Conservation (phyloP, 2,797 vertebrate species). For the Sphaeramia orbicularis region DNA sequence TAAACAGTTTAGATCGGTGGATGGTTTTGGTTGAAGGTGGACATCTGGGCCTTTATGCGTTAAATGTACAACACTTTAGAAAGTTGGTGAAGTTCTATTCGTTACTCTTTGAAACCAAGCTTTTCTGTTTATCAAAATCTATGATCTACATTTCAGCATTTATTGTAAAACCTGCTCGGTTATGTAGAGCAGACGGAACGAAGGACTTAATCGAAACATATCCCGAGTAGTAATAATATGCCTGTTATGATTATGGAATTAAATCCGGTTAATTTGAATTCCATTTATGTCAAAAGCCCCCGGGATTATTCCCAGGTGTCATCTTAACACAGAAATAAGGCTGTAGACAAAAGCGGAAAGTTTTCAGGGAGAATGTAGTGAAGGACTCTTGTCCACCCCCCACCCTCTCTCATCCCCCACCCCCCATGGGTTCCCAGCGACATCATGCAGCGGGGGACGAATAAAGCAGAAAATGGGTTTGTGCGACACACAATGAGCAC, state of each 20-base stretch:
- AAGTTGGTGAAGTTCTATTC: no score
- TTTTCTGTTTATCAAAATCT: neutral
- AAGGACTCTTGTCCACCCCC: conserved; percentile 57
- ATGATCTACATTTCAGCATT: conserved; percentile 26
- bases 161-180: conserved; percentile 10
- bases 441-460: conserved; percentile 72
- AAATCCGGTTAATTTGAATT: conserved; percentile 73
- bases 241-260: conserved; percentile 64
- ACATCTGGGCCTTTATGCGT: no score
- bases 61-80: no score
- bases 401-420: conserved; percentile 26
- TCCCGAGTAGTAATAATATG: conserved; percentile 57
- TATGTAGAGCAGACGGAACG: conserved; percentile 42
- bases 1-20: no score
- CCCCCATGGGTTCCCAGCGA: conserved; percentile 61
- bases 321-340: conserved; percentile 74
- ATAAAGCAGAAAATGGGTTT: conserved; percentile 84
- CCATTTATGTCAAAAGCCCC: conserved; percentile 62
- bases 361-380: conserved; percentile 55
- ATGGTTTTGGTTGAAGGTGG: no score
- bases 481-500: conserved; percentile 75
- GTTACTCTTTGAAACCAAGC: neutral
- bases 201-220: conserved; percentile 58
- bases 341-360: conserved; percentile 64
- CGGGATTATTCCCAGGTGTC: conserved; percentile 74